phyloP scores from a whole-genome alignment of 2,113 vertebrate genomes.

The Rhagologus leucostigma region DNA sequence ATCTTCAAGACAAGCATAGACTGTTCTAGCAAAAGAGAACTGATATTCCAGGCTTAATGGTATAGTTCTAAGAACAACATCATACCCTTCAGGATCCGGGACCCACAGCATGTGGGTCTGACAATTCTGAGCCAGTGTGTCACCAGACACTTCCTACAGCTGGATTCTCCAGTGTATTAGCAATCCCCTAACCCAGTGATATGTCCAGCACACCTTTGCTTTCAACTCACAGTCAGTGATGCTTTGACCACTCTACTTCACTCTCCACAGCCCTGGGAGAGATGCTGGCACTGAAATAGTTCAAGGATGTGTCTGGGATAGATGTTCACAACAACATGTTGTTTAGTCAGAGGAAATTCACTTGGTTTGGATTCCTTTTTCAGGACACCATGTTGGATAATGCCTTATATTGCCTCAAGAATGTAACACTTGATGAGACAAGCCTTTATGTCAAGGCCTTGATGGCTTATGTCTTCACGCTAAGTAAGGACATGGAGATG shows the following conservation, averaged over 20 bases:
- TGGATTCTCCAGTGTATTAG: neutral
- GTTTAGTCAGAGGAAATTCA: neutral
- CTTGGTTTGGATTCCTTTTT: neutral
- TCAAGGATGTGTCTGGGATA: neutral
- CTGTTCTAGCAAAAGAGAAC: neutral
- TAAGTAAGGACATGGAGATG: constrained; percentile 6
- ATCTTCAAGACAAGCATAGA: neutral
- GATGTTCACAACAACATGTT: neutral
- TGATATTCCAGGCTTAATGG: neutral
- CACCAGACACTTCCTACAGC: neutral
- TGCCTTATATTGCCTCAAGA: constrained; percentile 39
- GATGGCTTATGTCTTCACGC: constrained; percentile 52
- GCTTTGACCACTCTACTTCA: neutral
- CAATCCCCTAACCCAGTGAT: neutral
- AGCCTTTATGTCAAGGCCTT: constrained; percentile 56
- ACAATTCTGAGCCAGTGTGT: neutral
- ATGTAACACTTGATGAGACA: neutral
- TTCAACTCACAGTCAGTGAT: neutral
- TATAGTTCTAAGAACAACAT: neutral
- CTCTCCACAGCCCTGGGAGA: neutral
- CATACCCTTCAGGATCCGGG: rapidly evolving
- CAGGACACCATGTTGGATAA: constrained; percentile 44
- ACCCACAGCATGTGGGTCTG: neutral
- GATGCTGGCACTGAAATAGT: neutral
- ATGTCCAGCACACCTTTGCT: neutral